phyloP scores from a whole-genome alignment of 2,888 invertebrate species.

The Branchipolynoe longqiensis region DNA sequence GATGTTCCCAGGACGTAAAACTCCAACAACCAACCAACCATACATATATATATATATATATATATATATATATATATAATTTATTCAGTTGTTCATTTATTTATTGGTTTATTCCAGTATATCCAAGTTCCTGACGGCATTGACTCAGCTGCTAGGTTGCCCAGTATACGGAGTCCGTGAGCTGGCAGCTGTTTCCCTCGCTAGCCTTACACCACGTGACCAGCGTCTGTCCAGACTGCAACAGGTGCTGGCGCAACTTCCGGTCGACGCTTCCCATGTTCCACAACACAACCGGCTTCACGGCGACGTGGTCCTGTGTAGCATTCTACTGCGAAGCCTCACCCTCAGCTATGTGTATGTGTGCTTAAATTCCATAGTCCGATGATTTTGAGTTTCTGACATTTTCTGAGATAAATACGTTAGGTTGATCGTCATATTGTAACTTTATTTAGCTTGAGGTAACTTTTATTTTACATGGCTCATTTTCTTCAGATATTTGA shows the following conservation, averaged over 20 bases:
- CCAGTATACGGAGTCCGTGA: conserved; percentile 75
- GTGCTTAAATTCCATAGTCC: no score
- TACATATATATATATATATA: no score
- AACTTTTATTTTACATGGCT: no score
- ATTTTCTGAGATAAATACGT: neutral
- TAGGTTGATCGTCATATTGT: no score
- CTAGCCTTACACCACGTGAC: conserved; percentile 70
- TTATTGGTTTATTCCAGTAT: conserved; percentile 58
- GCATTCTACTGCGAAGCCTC: neutral
- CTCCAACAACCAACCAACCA: no score
- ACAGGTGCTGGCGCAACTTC: neutral
- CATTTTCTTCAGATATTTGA: no score
- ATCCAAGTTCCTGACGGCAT: conserved; percentile 21
- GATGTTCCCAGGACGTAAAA: no score
- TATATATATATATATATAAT: no score
- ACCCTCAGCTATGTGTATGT: neutral
- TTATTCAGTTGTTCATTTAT: no score
- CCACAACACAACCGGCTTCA: conserved; percentile 56
- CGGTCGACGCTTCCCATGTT: neutral
- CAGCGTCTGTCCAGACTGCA: conserved; percentile 20
- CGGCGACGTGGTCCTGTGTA: conserved; percentile 42
- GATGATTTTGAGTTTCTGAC: no score
- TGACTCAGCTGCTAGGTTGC: conserved; percentile 66
- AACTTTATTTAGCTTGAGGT: no score
- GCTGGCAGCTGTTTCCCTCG: conserved; percentile 73